Evolutionary conservation across 2,113 vertebrate genomes (phyloP).

Genomic region (Acrocephalus arundinaceus): DNA sequence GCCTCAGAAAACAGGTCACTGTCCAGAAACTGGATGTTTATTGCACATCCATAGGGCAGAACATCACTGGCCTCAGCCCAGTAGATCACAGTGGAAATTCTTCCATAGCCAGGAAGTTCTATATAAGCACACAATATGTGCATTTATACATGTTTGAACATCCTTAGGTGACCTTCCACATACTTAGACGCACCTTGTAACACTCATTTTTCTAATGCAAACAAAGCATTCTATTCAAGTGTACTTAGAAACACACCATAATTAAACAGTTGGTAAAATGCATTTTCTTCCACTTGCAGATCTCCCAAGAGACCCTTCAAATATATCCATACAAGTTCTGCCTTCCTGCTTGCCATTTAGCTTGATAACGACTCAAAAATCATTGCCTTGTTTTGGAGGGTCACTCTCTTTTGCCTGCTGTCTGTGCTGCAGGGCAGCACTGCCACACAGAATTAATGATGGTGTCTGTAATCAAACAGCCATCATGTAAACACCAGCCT

Average conservation of each 20-base stretch:
- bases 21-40: not conserved
- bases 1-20: not conserved
- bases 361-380: slow-evolving; percentile 75
- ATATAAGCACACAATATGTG: not conserved
- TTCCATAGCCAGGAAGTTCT: not conserved
- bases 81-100: not conserved
- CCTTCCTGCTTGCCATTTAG: slow-evolving; percentile 77
- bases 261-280: slow-evolving; percentile 79
- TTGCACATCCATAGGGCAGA: not conserved
- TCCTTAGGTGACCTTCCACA: slow-evolving; percentile 51
- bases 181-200: slow-evolving; percentile 53
- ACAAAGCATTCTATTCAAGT: slow-evolving; percentile 71
- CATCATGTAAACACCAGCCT: slow-evolving; percentile 75
- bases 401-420: slow-evolving; percentile 71
- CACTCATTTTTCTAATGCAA: slow-evolving; percentile 58
- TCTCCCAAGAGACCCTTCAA: slow-evolving; percentile 85
- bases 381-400: slow-evolving; percentile 73
- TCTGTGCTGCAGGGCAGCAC: slow-evolving; percentile 64
- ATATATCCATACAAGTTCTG: slow-evolving; percentile 69
- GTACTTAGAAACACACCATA: slow-evolving; percentile 67
- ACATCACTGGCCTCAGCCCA: not conserved
- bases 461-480: slow-evolving; percentile 76
- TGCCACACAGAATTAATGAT: slow-evolving; percentile 79
- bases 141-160: slow-evolving; percentile 4
- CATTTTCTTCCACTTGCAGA: slow-evolving; percentile 77